Base-by-base conservation (phyloP, 1,140 invertebrate species). In the Sitophilus oryzae region DNA sequence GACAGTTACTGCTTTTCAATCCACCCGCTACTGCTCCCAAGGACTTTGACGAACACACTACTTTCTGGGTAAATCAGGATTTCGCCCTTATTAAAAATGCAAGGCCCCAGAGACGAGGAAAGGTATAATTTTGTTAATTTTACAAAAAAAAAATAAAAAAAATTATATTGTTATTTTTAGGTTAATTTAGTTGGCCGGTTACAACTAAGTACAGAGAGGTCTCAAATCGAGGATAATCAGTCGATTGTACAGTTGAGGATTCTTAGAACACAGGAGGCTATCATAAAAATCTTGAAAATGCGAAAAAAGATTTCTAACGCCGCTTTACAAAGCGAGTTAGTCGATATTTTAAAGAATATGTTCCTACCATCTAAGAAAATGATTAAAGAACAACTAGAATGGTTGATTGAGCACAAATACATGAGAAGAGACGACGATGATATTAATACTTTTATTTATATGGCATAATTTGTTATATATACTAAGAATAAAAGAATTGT, bases 311-410 rank as follows among this genome's bases (percentile, higher is more conserved):
- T 97, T 43, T 88, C 86, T 14, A 97, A 96, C 72, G 90, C 89
- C 41, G 90, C 96, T 59, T 76, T 99, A 40, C 95, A 98, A 78
- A 91, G 91, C 34, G 96, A 98, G 79, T 77, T 98, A 34, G 88
- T 98, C 5, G 95, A 98, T 76, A 96, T 99, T 73, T 77, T 99
- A 44, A 98, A 97, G 75, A 97, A 98, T 72, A 97, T 98, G 93
- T 99, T 99, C 78, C 75, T 98, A 62, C 96, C 96, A 22, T 95
- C 93, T 56, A 96, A 96, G 76, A 98, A 98, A 76, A 91, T 98
- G 85, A 98, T 99, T 60, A 99, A 99, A 76, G 95, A 99, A 77
- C 96, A 98, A 77, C 85, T 98, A 23, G 96, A 99, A 74, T 98
- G 95, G 95, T 80, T 99, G 8, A 98, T 99, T 62, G 96, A 99